Base-by-base conservation (phyloP, 2,797 vertebrate species). In the Bradypus variegatus region DNA sequence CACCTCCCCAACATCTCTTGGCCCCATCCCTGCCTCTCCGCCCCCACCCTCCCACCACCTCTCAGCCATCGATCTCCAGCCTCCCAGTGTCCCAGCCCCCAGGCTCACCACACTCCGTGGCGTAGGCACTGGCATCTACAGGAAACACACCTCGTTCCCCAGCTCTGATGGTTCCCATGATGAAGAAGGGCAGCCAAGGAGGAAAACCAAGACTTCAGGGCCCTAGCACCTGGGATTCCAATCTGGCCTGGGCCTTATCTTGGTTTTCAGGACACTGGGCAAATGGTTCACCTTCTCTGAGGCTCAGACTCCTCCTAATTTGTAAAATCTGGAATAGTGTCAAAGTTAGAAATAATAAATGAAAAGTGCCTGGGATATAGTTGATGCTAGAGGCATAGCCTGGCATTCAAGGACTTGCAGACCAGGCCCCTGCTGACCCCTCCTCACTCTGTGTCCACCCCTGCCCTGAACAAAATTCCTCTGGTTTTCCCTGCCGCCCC, bases 31-130 rank as follows among this genome's bases (percentile, higher is more conserved):
- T 27, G 50, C 45, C 76, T 29, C 31, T 31, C 41, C 15, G 29
- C 15, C 29, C 11, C 12, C 8, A 13, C 4, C 10, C 31, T 27
- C 58, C 13, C 11, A 2, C 13, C 6, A 4, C n/a, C 9, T 82
- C 27, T 38, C 10, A 7, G 62, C 64, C 36, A 11, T 23, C 6
- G 1, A 0, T 14, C 67, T 87, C 88, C 67, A 33, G 13, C 48
- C 86, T 85, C 31, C 62, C 18, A 6, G 48, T 2, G 12, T 7
- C 38, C 77, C 23, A 1, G 23, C 5, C 16, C 73, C 70, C 15
- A 29, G n/a, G 55, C 33, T 27, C 16, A 5, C 48, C 19, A 5
- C n/a, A 1, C 27, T 50, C 55, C 2, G 1, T 0, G 3, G 3
- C 0, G 0, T 33, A 10, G 15, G 36, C 41, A 79, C 33, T 1